Evolutionary conservation across 2,797 vertebrate genomes (phyloP).

Genomic region (Pipistrellus nathusii): DNA sequence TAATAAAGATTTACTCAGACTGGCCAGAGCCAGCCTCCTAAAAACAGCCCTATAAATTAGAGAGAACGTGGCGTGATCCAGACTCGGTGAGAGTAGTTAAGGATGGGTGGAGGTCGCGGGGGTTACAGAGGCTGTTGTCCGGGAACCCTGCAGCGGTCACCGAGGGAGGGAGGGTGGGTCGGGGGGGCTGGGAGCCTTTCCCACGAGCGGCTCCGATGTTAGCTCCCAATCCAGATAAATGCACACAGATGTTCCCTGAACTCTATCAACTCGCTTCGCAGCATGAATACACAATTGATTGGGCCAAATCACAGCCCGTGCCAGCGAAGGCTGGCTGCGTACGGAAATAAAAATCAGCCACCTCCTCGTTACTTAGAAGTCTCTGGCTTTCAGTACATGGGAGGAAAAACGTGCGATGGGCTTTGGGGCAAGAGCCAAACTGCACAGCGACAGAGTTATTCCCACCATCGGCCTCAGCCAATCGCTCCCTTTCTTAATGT

Average conservation of each 20-base stretch:
- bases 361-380: conserved; percentile 80
- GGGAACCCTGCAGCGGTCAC: neutral
- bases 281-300: conserved; percentile 80
- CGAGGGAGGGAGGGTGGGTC: neutral
- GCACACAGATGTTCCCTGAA: conserved; percentile 77
- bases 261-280: conserved; percentile 73
- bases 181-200: neutral
- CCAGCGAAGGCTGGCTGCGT: conserved; percentile 73
- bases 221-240: conserved; percentile 68
- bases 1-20: conserved; percentile 57
- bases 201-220: neutral
- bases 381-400: conserved; percentile 67
- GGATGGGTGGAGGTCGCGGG: neutral
- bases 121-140: neutral
- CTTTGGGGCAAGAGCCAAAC: conserved; percentile 78
- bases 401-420: conserved; percentile 56
- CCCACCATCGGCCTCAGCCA: conserved; percentile 66
- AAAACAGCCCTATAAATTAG: conserved; percentile 57
- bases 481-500: conserved; percentile 70
- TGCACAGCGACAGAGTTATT: conserved; percentile 77
- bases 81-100: neutral
- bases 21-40: neutral
- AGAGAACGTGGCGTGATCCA: neutral
- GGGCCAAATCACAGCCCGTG: conserved; percentile 74
- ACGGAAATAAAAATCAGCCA: conserved; percentile 78